Evolutionary conservation across 1,140 invertebrate species (phyloP).

Genomic region (Trachymyrmex cornetzi): DNA sequence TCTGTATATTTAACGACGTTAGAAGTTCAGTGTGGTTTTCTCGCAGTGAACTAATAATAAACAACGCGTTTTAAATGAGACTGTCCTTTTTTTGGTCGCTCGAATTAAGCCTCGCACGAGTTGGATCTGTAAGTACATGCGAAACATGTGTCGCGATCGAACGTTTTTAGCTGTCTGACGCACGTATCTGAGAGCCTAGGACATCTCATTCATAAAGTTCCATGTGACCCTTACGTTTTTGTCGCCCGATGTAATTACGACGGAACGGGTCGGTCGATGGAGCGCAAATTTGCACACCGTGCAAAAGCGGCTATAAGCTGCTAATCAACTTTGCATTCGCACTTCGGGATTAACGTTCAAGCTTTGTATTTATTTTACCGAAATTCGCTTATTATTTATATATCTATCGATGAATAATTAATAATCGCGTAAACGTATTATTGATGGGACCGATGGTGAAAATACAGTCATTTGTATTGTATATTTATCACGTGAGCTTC

Average conservation of each 20-base stretch:
- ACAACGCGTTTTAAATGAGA: background rate
- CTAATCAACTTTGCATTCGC: constrained; percentile 24
- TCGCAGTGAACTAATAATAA: constrained; percentile 20
- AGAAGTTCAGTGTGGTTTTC: background rate
- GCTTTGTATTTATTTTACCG: constrained; percentile 23
- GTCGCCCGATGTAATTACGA: constrained; percentile 26
- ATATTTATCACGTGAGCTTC: constrained; percentile 17
- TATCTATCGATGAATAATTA: background rate
- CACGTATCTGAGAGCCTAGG: background rate
- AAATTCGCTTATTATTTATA: constrained; percentile 13
- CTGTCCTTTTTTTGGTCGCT: constrained; percentile 21
- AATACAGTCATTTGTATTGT: background rate
- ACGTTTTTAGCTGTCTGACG: constrained; percentile 44
- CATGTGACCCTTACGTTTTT: constrained; percentile 46
- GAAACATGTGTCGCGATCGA: constrained; percentile 41
- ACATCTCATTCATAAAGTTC: constrained; percentile 46
- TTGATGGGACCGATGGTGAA: background rate
- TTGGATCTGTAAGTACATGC: constrained; percentile 28
- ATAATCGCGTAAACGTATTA: background rate
- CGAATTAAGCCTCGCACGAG: background rate
- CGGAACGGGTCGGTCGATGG: background rate
- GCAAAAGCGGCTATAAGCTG: background rate
- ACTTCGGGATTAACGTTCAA: background rate
- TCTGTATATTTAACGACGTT: background rate
- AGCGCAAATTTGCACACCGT: constrained; percentile 20